Evolutionary conservation across 2,113 vertebrate species (phyloP), one percentile per base, ranked within the genome.

Genomic region (Zapornia atra): DNA sequence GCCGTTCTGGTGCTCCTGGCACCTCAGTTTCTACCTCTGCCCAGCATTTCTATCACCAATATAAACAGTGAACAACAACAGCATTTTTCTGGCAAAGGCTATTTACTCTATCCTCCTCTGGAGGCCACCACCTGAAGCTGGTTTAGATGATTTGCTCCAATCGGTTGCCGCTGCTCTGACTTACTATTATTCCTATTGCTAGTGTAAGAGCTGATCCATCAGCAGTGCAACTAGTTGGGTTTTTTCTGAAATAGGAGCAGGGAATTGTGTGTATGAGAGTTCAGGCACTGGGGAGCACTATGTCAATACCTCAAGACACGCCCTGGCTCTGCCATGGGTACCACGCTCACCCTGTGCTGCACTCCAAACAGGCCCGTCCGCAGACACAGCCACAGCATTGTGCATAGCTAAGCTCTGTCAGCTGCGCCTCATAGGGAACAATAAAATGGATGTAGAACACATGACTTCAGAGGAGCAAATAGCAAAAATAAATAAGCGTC

Each of bases 381-480:
- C 4, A 5, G 68, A 2, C 46, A 60, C 31, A 56, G 88, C 46
- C 36, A 33, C 68, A 59, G 76, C n/a, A 2, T 16, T 29, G 76
- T 79, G 73, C 61, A 38, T 5, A 57, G 69, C 90, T 65, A 18
- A 72, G 86, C 86, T 86, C 82, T 61, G 61, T 48, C 82, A 82
- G 63, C 87, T 77, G 92, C 1, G 0, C 70, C 8, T 46, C 40
- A 78, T 70, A 95, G 91, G 81, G 81, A 85, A 79, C 66, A 51
- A 21, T 85, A 73, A 96, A 92, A 96, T 95, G 91, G 88, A 89
- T 91, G 92, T 63, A n/a, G 66, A 79, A 44, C 88, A 91, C 77
- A 79, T 92, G 91, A 93, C 70, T 89, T 69, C 59, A 46, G 77
- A 76, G 92, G 61, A 96, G 89, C 78, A 94, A 94, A 94, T 29